Conservation (phyloP, 2,888 invertebrate genomes). For the Idaea aversata region DNA sequence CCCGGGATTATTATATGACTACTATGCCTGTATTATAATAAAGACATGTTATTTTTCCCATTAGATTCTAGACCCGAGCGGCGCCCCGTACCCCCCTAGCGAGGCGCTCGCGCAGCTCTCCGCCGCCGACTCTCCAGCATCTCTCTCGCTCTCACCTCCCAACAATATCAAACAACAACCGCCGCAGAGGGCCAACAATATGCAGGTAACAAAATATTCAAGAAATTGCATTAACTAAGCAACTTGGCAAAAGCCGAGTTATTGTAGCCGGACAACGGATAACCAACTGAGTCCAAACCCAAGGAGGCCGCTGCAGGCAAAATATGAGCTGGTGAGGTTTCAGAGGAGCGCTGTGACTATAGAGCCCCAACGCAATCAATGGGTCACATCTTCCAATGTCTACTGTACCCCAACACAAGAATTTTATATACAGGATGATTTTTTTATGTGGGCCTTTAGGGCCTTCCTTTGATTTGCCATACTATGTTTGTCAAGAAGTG, state of each 20-base stretch:
- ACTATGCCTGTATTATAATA: neutral
- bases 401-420: too few relatives aligned
- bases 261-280: too few relatives aligned
- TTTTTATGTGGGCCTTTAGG: too few relatives aligned
- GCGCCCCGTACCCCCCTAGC: constrained; percentile 55
- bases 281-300: too few relatives aligned
- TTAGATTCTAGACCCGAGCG: constrained; percentile 60
- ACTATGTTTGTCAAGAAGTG: too few relatives aligned
- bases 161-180: constrained; percentile 40
- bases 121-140: neutral
- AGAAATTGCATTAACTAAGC: neutral
- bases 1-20: too few relatives aligned
- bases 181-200: constrained; percentile 61
- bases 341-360: too few relatives aligned
- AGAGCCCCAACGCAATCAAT: neutral
- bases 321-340: too few relatives aligned
- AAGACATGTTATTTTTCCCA: neutral
- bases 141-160: constrained; percentile 56
- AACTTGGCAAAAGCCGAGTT: neutral
- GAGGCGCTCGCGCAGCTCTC: constrained; percentile 57
- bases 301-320: too few relatives aligned
- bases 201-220: constrained; percentile 51
- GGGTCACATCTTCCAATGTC: neutral
- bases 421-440: too few relatives aligned
- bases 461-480: too few relatives aligned